Conservation (phyloP, 1,140 invertebrate species). For the Lepidurus couesii region DNA sequence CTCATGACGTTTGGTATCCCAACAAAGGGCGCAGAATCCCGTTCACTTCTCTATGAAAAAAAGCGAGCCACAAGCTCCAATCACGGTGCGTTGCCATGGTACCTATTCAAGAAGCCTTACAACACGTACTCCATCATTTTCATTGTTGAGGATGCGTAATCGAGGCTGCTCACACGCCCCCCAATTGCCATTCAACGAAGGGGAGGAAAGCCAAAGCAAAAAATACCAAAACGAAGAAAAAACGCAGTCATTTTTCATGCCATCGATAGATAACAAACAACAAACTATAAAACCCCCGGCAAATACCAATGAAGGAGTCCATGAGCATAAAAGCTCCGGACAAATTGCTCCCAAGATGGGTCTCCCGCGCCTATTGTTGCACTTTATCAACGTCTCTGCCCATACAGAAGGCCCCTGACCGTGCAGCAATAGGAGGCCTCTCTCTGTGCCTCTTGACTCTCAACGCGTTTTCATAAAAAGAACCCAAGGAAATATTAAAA, state of each 20-base stretch:
- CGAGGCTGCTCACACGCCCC: conserved; percentile 20
- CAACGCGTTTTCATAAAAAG: conserved; percentile 11
- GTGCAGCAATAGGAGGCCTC: conserved; percentile 17
- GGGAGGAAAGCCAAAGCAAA: not conserved
- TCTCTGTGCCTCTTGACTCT: not conserved
- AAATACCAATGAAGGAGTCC: conserved; percentile 22
- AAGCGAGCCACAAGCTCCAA: not conserved
- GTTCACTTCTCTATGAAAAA: not conserved
- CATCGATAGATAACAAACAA: conserved; percentile 22
- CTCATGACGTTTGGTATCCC: conserved; percentile 3
- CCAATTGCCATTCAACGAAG: conserved; percentile 18
- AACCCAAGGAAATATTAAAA: not conserved
- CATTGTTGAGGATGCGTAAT: conserved; percentile 8
- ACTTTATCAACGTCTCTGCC: conserved; percentile 21
- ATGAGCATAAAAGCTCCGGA: conserved; percentile 19
- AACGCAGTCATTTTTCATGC: conserved; percentile 14
- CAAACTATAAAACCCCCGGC: conserved; percentile 21
- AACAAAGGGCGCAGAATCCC: not conserved
- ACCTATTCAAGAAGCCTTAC: conserved; percentile 14
- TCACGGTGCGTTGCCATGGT: not conserved
- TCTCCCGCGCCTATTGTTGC: conserved; percentile 20
- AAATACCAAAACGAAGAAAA: not conserved
- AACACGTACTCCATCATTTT: not conserved
- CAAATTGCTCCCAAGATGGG: conserved; percentile 17
- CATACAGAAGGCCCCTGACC: conserved; percentile 2